Percentiles rank a stretch among this genome's conserved stretches.
Conservation (phyloP, 2,888 invertebrate species). For the Phengaris alcon region DNA sequence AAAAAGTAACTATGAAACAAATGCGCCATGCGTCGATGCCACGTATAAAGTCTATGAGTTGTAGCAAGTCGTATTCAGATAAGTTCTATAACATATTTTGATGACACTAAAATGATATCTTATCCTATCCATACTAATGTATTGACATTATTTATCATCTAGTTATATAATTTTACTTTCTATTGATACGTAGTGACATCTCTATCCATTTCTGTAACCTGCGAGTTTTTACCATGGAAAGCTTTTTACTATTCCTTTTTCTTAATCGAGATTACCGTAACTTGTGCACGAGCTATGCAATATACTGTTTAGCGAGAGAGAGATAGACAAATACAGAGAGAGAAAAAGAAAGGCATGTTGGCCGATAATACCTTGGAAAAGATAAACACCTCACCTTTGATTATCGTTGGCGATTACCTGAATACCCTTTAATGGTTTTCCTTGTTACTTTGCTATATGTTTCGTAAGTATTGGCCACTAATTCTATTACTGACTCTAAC, state of each 20-base stretch:
- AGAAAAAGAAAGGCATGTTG: neutral
- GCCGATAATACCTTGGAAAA: neutral
- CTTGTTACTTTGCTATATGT: neutral
- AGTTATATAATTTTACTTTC: too few relatives aligned
- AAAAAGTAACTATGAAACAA: too few relatives aligned
- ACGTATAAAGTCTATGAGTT: too few relatives aligned
- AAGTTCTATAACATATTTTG: too few relatives aligned
- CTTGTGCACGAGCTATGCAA: slow-evolving; percentile 5
- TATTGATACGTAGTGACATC: too few relatives aligned
- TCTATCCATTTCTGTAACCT: neutral
- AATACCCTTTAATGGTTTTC: neutral
- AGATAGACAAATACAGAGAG: neutral
- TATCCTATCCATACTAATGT: too few relatives aligned
- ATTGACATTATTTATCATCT: too few relatives aligned
- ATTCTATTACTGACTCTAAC: neutral
- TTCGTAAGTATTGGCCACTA: neutral
- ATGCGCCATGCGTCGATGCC: too few relatives aligned
- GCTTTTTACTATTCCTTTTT: slow-evolving; percentile 1
- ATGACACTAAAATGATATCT: too few relatives aligned
- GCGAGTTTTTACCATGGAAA: neutral
- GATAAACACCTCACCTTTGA: slow-evolving; percentile 9
- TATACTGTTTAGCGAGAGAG: neutral
- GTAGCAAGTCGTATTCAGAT: too few relatives aligned
- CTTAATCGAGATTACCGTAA: slow-evolving; percentile 20
- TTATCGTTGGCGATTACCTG: neutral